phyloP scores from a whole-genome alignment of 2,888 invertebrate species.

The Brachyptera risi region DNA sequence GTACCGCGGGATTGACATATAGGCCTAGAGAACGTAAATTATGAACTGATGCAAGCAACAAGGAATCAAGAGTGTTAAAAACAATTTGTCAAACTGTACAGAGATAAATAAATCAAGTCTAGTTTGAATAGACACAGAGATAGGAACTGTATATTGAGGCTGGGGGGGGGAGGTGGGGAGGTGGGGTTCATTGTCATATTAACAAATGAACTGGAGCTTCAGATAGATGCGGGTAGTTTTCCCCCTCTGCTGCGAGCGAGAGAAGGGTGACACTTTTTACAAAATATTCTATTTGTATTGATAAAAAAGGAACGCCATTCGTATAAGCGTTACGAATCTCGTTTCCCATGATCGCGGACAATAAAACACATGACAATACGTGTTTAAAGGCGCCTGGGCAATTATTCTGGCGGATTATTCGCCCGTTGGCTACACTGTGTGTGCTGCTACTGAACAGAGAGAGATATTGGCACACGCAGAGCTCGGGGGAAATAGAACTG shows the following conservation, averaged over 20 bases:
- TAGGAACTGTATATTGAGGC: background rate
- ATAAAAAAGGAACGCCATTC: background rate
- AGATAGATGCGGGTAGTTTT: slow-evolving; percentile 6
- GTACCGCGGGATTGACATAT: no score
- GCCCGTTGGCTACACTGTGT: background rate
- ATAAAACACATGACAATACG: background rate
- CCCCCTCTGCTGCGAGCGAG: background rate
- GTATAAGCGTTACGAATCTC: no score
- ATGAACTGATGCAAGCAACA: no score
- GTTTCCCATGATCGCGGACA: background rate
- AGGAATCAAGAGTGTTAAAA: background rate
- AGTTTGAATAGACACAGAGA: background rate
- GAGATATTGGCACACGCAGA: no score
- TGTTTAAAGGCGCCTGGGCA: background rate
- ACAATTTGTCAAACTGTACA: slow-evolving; percentile 8
- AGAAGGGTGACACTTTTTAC: slow-evolving; percentile 4
- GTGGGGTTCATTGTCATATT: slow-evolving; percentile 10
- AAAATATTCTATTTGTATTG: slow-evolving; percentile 3
- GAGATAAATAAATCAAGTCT: background rate
- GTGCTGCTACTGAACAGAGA: background rate
- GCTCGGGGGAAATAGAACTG: no score
- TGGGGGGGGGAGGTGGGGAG: background rate
- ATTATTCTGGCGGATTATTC: background rate
- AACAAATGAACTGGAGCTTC: slow-evolving; percentile 15
- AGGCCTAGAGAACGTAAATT: no score